Conservation (phyloP, 2,113 vertebrate species). For the Ctenomys sociabilis region DNA sequence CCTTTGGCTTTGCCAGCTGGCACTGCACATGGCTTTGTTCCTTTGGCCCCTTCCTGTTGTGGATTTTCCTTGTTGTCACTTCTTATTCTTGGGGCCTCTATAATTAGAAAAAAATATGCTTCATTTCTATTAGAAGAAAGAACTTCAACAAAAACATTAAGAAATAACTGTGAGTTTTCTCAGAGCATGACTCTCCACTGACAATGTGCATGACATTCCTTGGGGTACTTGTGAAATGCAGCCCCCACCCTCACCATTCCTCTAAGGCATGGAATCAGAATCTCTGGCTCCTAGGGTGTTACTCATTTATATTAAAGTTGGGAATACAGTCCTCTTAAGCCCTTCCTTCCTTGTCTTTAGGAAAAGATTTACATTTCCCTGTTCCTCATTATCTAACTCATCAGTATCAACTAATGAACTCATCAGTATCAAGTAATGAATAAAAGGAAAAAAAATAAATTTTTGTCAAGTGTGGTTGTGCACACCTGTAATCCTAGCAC, state of each 20-base stretch:
- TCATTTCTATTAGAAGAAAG: constrained; percentile 53
- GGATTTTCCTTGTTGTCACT: constrained; percentile 79
- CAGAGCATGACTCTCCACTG: neutral
- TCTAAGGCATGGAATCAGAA: neutral
- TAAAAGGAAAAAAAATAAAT: neutral
- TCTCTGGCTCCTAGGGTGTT: neutral
- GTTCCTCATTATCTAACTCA: neutral
- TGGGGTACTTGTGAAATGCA: neutral
- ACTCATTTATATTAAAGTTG: constrained; percentile 27
- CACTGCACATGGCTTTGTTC: constrained; percentile 57
- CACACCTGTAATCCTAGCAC: neutral
- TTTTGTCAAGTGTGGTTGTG: neutral
- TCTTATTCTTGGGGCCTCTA: constrained; percentile 70
- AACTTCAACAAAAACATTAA: constrained; percentile 31
- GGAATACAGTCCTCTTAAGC: constrained; percentile 33
- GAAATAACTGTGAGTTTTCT: neutral
- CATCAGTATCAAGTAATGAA: neutral
- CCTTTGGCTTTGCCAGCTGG: constrained; percentile 52
- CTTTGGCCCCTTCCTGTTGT: constrained; percentile 66
- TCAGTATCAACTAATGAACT: neutral
- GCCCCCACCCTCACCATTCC: neutral
- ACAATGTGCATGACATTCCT: neutral
- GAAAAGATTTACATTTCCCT: neutral
- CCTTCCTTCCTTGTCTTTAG: constrained; percentile 11
- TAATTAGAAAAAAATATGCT: constrained; percentile 73